phyloP scores from a whole-genome alignment of 2,113 vertebrate genomes.

The Polypterus senegalus region DNA sequence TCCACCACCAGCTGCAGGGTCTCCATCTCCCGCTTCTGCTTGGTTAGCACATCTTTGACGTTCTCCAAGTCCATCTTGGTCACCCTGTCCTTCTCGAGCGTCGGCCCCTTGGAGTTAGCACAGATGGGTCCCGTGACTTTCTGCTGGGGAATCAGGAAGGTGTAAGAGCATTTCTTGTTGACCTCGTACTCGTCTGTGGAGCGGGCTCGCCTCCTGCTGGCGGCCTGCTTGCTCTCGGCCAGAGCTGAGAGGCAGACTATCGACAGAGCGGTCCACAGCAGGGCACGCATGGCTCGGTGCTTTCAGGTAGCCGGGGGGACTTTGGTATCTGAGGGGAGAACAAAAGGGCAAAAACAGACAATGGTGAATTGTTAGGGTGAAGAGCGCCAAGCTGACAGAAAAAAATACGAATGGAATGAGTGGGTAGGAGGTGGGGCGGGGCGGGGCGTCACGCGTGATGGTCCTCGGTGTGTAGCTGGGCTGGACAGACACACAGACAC shows the following conservation, averaged over 20 bases:
- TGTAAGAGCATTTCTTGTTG: slow-evolving; percentile 82
- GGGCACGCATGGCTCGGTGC: slow-evolving; percentile 50
- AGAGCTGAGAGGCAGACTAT: slow-evolving; percentile 59
- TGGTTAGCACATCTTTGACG: slow-evolving; percentile 77
- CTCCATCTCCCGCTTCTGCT: slow-evolving; percentile 86
- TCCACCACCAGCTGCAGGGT: slow-evolving; percentile 84
- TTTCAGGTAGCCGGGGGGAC: too few relatives aligned
- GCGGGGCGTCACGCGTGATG: too few relatives aligned
- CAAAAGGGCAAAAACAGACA: too few relatives aligned
- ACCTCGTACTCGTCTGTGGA: slow-evolving; percentile 47
- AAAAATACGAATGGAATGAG: too few relatives aligned
- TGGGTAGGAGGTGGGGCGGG: too few relatives aligned
- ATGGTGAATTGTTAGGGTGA: too few relatives aligned
- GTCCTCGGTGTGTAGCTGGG: too few relatives aligned
- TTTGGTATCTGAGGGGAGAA: too few relatives aligned
- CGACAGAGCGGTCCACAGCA: slow-evolving; percentile 58
- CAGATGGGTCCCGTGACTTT: slow-evolving; percentile 93
- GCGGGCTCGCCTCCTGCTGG: slow-evolving; percentile 51
- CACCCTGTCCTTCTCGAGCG: slow-evolving; percentile 71
- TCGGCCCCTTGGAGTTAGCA: slow-evolving; percentile 68
- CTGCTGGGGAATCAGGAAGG: slow-evolving; percentile 87
- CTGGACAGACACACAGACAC: too few relatives aligned
- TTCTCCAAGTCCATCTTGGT: slow-evolving; percentile 89
- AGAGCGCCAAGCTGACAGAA: too few relatives aligned
- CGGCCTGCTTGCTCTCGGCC: slow-evolving; percentile 29